phyloP scores from a whole-genome alignment of 2,113 vertebrate species.

The Clupea harengus region DNA sequence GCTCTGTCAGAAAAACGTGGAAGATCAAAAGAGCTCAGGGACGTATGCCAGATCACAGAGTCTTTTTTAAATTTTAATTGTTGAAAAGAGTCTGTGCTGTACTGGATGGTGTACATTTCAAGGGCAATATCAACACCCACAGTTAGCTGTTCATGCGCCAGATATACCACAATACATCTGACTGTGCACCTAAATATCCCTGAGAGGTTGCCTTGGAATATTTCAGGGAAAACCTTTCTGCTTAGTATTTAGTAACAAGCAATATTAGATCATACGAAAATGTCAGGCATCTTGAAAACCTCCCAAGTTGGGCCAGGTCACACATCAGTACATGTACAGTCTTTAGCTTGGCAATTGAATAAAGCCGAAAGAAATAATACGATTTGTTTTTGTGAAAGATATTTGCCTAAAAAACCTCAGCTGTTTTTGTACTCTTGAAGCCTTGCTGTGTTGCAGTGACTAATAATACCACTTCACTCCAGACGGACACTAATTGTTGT shows the following conservation, averaged over 20 bases:
- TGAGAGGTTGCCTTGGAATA: neutral
- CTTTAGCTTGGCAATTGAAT: too few species aligned
- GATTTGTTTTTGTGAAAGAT: neutral
- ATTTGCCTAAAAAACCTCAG: neutral
- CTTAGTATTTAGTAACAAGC: too few species aligned
- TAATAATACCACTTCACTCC: conserved; percentile 42
- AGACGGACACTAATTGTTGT: conserved; percentile 45
- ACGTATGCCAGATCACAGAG: neutral
- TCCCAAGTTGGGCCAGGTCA: too few species aligned
- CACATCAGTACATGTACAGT: too few species aligned
- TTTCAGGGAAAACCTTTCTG: neutral
- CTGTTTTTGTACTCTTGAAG: conserved; percentile 21
- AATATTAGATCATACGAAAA: too few species aligned
- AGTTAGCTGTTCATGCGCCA: neutral
- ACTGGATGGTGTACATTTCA: neutral
- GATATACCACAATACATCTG: neutral
- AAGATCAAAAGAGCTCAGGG: neutral
- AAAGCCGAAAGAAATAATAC: neutral
- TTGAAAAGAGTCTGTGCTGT: neutral
- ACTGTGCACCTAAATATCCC: neutral
- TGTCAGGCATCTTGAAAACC: too few species aligned
- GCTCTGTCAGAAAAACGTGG: neutral
- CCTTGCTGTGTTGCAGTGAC: neutral
- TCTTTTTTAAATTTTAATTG: neutral
- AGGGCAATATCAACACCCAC: neutral